These are phyloP conservation scores for Formica aserva DNA, from an alignment of 2,888 invertebrate species.

Conservation along the genomic window DNA sequence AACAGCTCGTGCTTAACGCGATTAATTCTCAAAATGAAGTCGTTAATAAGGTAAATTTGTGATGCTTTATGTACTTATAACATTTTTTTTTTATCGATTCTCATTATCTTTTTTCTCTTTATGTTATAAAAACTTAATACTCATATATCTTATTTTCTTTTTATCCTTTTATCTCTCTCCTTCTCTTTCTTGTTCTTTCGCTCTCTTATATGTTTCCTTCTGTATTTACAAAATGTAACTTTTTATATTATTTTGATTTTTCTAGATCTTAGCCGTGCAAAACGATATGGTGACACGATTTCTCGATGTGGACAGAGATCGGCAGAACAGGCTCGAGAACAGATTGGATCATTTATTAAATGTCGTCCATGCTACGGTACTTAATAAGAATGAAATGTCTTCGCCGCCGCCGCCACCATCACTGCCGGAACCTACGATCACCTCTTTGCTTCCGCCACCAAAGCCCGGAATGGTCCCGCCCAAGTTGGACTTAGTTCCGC, in stretches of 20 bases:
- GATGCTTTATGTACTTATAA: background rate
- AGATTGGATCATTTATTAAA: slow-evolving; percentile 83
- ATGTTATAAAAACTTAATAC: background rate
- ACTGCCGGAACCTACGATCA: slow-evolving; percentile 74
- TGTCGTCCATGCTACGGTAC: slow-evolving; percentile 81
- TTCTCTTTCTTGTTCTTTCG: background rate
- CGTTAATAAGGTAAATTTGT: slow-evolving; percentile 82
- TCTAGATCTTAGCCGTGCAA: slow-evolving; percentile 83
- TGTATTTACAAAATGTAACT: background rate
- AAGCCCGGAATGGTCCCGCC: slow-evolving; percentile 82
- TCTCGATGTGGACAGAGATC: slow-evolving; percentile 83
- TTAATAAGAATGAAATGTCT: slow-evolving; percentile 76
- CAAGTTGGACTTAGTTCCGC: slow-evolving; percentile 83
- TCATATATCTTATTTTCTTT: background rate
- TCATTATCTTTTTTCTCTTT: background rate
- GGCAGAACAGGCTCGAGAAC: slow-evolving; percentile 83
- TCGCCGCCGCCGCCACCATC: slow-evolving; percentile 49
- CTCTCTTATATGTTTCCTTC: background rate
- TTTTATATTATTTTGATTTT: slow-evolving; percentile 6
- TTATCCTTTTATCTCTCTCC: background rate
- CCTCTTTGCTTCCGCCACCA: slow-evolving; percentile 81
- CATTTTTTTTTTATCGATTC: background rate
- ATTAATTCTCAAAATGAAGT: slow-evolving; percentile 84
- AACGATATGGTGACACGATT: slow-evolving; percentile 83
- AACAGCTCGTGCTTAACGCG: slow-evolving; percentile 83